Conservation (phyloP, 2,113 vertebrate species). For the Amblyornis subalaris region DNA sequence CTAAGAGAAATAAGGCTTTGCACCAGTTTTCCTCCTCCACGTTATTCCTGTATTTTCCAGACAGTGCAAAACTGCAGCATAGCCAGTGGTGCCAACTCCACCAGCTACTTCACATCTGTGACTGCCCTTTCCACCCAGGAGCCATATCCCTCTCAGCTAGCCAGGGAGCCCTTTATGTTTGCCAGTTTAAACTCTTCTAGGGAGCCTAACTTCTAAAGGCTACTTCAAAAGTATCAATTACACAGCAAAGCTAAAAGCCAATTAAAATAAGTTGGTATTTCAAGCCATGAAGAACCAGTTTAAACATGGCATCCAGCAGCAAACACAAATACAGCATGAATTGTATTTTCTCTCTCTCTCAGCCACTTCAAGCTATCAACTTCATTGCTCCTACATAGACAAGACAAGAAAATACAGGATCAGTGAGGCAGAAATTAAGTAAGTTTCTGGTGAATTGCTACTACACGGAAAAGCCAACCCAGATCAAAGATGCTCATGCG, state of each 20-base stretch:
- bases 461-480: neutral
- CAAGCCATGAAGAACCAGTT: neutral
- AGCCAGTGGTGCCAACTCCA: neutral
- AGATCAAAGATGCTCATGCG: neutral
- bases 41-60: neutral
- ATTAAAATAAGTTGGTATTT: neutral
- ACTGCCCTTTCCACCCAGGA: neutral
- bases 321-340: neutral
- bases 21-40: neutral
- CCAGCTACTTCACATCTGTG: rapidly evolving
- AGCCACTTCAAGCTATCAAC: neutral
- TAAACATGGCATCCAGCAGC: neutral
- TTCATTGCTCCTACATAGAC: neutral
- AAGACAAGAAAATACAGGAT: neutral
- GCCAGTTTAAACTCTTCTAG: neutral
- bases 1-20: neutral
- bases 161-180: neutral
- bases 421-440: neutral
- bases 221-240: neutral
- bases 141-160: neutral
- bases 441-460: neutral
- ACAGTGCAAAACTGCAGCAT: rapidly evolving
- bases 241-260: neutral
- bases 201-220: neutral
- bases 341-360: neutral